Evolutionary conservation across 1,140 invertebrate species (phyloP).

Genomic region (Littorina saxatilis): DNA sequence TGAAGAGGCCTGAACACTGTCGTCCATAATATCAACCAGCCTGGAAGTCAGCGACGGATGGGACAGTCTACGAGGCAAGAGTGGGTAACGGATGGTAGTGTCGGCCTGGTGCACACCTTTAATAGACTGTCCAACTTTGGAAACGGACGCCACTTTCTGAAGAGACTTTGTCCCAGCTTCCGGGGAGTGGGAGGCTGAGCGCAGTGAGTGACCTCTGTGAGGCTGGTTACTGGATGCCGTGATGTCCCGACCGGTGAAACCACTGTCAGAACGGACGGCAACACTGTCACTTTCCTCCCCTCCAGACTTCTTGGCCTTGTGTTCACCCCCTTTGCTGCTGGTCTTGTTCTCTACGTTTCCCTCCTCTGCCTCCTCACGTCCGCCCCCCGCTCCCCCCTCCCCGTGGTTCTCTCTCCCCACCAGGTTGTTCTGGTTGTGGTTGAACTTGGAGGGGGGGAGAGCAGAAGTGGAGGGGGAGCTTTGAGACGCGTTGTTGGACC

Average conservation of each 20-base stretch:
- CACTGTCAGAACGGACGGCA: not conserved
- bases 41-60: slow-evolving; percentile 6
- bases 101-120: not conserved
- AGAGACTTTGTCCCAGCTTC: not conserved
- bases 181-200: not conserved
- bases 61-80: slow-evolving; percentile 13
- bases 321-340: not conserved
- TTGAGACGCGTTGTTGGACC: not conserved
- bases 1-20: slow-evolving; percentile 35
- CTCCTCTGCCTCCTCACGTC: not conserved
- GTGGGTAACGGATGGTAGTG: not conserved
- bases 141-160: not conserved
- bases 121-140: not conserved
- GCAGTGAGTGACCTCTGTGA: slow-evolving; percentile 2
- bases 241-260: too few relatives aligned
- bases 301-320: not conserved
- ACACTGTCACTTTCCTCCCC: not conserved
- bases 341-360: not conserved
- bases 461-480: not conserved
- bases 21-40: slow-evolving; percentile 22
- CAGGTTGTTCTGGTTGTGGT: slow-evolving; percentile 22
- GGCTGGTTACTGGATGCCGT: not conserved
- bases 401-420: not conserved
- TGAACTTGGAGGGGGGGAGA: not conserved
- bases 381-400: not conserved